Conservation (phyloP, 1,140 invertebrate genomes). For the Drosophila tsacasi region DNA sequence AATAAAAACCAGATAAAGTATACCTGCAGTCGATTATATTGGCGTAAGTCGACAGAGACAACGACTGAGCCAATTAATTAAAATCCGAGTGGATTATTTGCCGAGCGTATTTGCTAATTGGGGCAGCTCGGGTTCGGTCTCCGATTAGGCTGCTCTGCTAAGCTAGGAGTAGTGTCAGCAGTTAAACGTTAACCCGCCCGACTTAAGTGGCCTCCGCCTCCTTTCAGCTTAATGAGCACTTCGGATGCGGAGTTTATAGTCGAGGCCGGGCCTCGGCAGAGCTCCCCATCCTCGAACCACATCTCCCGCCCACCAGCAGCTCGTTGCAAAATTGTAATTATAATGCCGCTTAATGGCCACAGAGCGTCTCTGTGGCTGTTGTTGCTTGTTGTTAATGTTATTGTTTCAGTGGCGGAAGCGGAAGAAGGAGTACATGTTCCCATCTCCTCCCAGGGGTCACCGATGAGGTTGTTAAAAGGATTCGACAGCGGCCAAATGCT, state of each 20-base stretch:
- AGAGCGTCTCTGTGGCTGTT: constrained; percentile 35
- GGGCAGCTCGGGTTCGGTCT: constrained; percentile 17
- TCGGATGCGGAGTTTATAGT: constrained; percentile 70
- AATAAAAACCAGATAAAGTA: constrained; percentile 40
- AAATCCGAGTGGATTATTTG: constrained; percentile 64
- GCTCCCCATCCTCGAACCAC: neutral
- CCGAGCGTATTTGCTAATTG: constrained; percentile 72
- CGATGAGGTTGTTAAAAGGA: constrained; percentile 25
- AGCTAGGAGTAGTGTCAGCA: constrained; percentile 35
- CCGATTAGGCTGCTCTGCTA: constrained; percentile 49
- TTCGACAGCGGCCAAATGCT: constrained; percentile 11
- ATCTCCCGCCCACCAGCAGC: neutral
- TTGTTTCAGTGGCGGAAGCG: constrained; percentile 6
- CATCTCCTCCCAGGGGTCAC: constrained; percentile 17
- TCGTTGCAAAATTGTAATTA: constrained; percentile 70
- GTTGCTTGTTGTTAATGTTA: constrained; percentile 32
- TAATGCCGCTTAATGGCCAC: constrained; percentile 77
- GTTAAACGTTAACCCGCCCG: constrained; percentile 50
- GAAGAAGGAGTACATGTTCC: neutral
- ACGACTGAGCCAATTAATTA: constrained; percentile 64
- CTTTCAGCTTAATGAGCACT: constrained; percentile 69
- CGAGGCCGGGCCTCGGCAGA: constrained; percentile 12
- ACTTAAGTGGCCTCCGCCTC: constrained; percentile 59
- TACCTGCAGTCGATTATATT: constrained; percentile 65
- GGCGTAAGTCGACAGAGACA: constrained; percentile 13